phyloP scores from a whole-genome alignment of 2,113 vertebrate species.

The Sorex fumeus region DNA sequence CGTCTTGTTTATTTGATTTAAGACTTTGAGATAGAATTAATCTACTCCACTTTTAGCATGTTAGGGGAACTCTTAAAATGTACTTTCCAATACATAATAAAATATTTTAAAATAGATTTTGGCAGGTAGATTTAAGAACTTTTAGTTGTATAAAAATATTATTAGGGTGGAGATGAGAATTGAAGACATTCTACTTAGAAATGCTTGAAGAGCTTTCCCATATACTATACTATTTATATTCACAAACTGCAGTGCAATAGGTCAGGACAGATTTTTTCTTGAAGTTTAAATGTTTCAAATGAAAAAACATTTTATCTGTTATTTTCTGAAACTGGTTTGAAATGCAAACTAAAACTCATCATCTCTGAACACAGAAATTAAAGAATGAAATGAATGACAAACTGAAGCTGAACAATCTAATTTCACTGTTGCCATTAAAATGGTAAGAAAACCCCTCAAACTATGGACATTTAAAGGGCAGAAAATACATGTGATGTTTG shows the following conservation, averaged over 20 bases:
- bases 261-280: constrained; percentile 17
- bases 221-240: constrained; percentile 38
- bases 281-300: constrained; percentile 66
- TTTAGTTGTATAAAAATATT: constrained; percentile 46
- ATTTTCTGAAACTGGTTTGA: constrained; percentile 58
- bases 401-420: constrained; percentile 67
- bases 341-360: constrained; percentile 69
- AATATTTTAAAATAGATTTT: constrained; percentile 55
- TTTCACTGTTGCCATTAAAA: constrained; percentile 74
- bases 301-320: constrained; percentile 67
- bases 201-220: background rate
- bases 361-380: constrained; percentile 77
- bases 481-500: constrained; percentile 53
- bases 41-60: constrained; percentile 60
- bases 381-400: constrained; percentile 76
- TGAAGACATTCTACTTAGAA: background rate
- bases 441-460: constrained; percentile 53
- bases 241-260: constrained; percentile 1
- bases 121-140: constrained; percentile 12
- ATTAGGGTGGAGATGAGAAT: background rate
- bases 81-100: constrained; percentile 54
- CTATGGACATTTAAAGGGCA: constrained; percentile 54
- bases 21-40: constrained; percentile 74
- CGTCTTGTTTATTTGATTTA: constrained; percentile 85
- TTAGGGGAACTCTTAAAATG: constrained; percentile 62